phyloP scores from a whole-genome alignment of 2,888 invertebrate genomes.

The Reticulitermes lucifugus region DNA sequence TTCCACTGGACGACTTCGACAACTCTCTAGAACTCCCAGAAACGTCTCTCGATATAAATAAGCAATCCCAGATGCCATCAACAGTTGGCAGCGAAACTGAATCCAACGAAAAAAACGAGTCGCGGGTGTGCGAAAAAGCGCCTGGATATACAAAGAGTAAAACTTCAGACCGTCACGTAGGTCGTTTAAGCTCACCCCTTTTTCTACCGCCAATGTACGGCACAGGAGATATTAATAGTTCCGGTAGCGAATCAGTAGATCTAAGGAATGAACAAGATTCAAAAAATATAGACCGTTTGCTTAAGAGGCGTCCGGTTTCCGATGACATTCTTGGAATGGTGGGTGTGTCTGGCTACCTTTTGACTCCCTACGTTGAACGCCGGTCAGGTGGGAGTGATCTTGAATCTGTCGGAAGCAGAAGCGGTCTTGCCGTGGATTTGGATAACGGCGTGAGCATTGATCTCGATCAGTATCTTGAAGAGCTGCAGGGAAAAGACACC shows the following conservation, averaged over 20 bases:
- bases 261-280: conserved; percentile 37
- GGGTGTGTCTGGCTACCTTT: conserved; percentile 72
- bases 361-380: conserved; percentile 28
- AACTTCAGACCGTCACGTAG: conserved; percentile 3
- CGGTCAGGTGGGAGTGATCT: conserved; percentile 54
- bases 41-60: conserved; percentile 57
- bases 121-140: conserved; percentile 41
- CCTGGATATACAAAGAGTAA: conserved; percentile 5
- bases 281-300: conserved; percentile 67
- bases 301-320: conserved; percentile 80
- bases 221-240: conserved; percentile 33
- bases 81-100: neutral
- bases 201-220: neutral
- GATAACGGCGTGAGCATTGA: conserved; percentile 67
- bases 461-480: conserved; percentile 76
- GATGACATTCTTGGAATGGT: conserved; percentile 73
- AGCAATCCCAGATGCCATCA: conserved; percentile 55
- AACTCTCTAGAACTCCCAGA: conserved; percentile 65
- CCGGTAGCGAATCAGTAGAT: conserved; percentile 46
- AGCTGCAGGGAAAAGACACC: conserved; percentile 70
- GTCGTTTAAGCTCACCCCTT: neutral
- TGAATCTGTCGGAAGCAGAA: conserved; percentile 57
- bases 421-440: conserved; percentile 55
- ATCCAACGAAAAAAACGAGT: conserved; percentile 12
- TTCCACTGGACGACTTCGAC: conserved; percentile 78